Conservation (phyloP, 2,888 invertebrate genomes). For the Alviniconcha strummeri region DNA sequence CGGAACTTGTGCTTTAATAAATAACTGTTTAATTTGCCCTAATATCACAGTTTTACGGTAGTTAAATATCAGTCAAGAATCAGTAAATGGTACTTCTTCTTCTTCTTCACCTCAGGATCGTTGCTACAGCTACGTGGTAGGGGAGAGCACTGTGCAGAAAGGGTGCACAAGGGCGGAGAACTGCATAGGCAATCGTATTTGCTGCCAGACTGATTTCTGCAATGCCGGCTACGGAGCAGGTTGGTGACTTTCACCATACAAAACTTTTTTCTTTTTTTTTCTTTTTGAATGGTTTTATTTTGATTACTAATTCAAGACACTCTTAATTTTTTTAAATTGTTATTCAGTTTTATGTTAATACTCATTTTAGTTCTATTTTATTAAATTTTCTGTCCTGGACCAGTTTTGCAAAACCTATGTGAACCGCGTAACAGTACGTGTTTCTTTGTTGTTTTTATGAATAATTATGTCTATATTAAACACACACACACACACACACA, state of each 20-base stretch:
- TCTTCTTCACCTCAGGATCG: constrained; percentile 22
- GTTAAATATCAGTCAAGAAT: too few species aligned
- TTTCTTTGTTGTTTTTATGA: too few species aligned
- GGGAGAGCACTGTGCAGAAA: constrained; percentile 32
- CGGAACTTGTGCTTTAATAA: too few species aligned
- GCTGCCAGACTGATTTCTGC: constrained; percentile 36
- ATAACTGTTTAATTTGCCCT: too few species aligned
- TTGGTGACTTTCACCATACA: not conserved
- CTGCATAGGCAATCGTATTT: constrained; percentile 36
- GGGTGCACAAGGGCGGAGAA: constrained; percentile 34
- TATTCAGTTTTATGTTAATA: not conserved
- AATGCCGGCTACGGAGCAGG: constrained; percentile 35
- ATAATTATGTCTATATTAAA: too few species aligned
- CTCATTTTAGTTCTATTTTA: not conserved
- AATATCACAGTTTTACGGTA: too few species aligned
- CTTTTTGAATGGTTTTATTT: not conserved
- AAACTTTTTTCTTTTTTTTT: not conserved
- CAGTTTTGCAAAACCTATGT: too few species aligned
- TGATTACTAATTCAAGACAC: not conserved
- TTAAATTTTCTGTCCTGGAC: too few species aligned
- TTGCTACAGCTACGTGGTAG: constrained; percentile 34
- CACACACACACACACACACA: too few species aligned
- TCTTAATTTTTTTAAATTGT: not conserved
- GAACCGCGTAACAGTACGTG: too few species aligned
- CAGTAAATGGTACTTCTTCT: too few species aligned